Evolutionary conservation across 2,113 vertebrate genomes (phyloP), one percentile per base, ranked within the genome.

Genomic region (Mus pahari): DNA sequence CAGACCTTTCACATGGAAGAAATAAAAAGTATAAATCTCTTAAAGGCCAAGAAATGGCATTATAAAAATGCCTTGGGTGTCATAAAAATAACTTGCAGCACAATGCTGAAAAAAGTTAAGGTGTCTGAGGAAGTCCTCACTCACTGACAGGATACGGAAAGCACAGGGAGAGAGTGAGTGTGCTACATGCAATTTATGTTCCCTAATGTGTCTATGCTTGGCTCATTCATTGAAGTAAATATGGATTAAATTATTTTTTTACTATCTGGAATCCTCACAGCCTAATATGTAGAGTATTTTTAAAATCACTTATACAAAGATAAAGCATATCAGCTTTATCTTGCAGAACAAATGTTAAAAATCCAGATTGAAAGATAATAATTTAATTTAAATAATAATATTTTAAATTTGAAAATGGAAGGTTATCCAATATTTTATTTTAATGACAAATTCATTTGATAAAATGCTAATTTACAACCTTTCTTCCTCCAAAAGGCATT

Each of bases 21-120:
- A 97, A 97, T 94, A 89, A 96, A 94, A 94, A 97, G 82, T 87
- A 97, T 33, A 42, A 94, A 93, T 94, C 64, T 95, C 81, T 50
- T 92, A 97, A 97, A 48, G 89, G 75, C 58, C 86, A 96, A 90
- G 66, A 91, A 83, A 81, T 95, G 62, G 68, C 91, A 97, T 70
- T 94, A 77, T 95, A 96, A 75, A 95, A 98, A 75, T 86, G 50
- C 53, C 94, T 95, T 81, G 66, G 62, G 91, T 96, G 86, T 79
- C 95, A 88, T 96, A 97, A 93, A 66, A 64, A 73, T 86, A 86
- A 78, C 45, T 91, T 48, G 45, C 26, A 36, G n/a, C 55, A 50
- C 91, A 92, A 92, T 84, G 68, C 58, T 89, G 42, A 81, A 70
- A 88, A 78, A 86, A 77, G 26, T 70, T 89, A 62, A 33, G 91